A percentile compares a stretch with the other conserved stretches of the same genome.
Conservation (phyloP, 2,888 invertebrate genomes). For the Philopedon plagiatum region DNA sequence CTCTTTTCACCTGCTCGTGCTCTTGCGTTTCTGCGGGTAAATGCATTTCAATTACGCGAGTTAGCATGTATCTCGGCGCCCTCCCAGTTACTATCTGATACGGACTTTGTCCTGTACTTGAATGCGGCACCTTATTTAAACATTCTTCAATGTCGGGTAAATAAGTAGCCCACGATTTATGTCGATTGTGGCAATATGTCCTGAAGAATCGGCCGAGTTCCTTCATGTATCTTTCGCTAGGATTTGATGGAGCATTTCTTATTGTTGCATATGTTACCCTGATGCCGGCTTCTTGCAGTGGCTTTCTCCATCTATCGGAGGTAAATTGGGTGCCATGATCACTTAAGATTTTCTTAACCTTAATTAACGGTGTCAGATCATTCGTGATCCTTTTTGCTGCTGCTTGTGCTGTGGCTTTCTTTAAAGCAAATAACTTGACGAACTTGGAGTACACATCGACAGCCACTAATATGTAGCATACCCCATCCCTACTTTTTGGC, state of each 20-base stretch:
- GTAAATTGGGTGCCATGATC: slow-evolving; percentile 55
- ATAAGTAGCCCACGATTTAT: slow-evolving; percentile 18
- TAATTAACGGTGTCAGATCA: neutral
- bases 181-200: slow-evolving; percentile 12
- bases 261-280: too few species aligned
- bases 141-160: slow-evolving; percentile 4
- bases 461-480: slow-evolving; percentile 52
- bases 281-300: slow-evolving; percentile 6
- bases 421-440: slow-evolving; percentile 51
- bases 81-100: neutral
- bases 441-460: slow-evolving; percentile 54
- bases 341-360: slow-evolving; percentile 11
- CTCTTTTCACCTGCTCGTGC: neutral
- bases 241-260: slow-evolving; percentile 46
- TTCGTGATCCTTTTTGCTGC: neutral
- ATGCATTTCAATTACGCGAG: neutral
- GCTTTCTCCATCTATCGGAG: slow-evolving; percentile 43
- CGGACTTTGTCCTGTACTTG: neutral
- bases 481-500: slow-evolving; percentile 40
- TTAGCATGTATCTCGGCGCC: neutral
- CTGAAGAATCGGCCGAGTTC: slow-evolving; percentile 16
- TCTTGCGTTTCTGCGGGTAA: neutral
- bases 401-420: slow-evolving; percentile 22
- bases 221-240: slow-evolving; percentile 35
- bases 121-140: slow-evolving; percentile 6